These are phyloP conservation scores for Dicerorhinus sumatrensis DNA, from an alignment of 2,113 vertebrate species.

Conservation along the genomic window DNA sequence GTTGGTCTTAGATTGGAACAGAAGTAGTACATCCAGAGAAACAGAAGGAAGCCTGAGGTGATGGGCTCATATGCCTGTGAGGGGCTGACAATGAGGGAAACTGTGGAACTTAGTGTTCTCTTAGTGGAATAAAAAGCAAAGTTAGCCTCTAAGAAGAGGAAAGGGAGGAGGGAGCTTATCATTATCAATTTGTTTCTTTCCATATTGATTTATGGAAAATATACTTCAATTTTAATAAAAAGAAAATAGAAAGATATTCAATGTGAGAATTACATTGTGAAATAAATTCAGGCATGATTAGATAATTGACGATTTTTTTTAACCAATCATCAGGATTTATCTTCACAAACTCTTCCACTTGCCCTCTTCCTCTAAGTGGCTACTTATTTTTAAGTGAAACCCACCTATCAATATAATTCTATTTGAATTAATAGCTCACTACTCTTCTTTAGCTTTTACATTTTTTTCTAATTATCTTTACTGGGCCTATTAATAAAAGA, in stretches of 20 bases:
- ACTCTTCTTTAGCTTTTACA: neutral
- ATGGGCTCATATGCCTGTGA: too few species aligned
- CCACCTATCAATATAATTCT: neutral
- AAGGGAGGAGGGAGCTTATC: neutral
- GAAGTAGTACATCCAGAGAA: neutral
- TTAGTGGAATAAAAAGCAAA: neutral
- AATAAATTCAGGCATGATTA: neutral
- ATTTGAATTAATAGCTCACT: neutral
- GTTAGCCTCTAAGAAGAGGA: neutral
- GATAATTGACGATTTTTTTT: neutral
- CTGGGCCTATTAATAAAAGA: neutral
- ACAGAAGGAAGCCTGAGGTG: neutral
- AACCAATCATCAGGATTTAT: neutral
- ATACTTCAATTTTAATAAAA: neutral
- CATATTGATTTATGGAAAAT: neutral
- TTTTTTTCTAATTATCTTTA: neutral
- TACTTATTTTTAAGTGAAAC: neutral
- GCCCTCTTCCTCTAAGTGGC: neutral
- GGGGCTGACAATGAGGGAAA: accelerated
- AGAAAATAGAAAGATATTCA: neutral
- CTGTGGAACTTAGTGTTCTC: neutral
- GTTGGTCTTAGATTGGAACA: neutral
- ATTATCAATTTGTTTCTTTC: neutral
- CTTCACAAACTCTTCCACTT: neutral
- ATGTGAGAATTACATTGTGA: neutral